phyloP scores from a whole-genome alignment of 2,797 vertebrate species.

The Pangasius krempfi region DNA sequence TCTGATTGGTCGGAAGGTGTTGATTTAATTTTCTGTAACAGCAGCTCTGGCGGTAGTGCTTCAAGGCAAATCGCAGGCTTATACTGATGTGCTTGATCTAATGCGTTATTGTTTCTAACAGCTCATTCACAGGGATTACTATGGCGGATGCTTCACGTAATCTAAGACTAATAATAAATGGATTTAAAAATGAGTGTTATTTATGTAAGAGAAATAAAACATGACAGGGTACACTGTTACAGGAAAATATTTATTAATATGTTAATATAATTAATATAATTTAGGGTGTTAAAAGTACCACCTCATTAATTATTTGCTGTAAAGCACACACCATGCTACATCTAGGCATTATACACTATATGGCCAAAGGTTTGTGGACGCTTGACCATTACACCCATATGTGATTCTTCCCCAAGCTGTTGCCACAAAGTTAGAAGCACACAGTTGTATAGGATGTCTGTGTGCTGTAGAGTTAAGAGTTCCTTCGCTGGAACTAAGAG shows the following conservation, averaged over 20 bases:
- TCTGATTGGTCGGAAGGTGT: too few relatives aligned
- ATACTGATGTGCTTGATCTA: neutral
- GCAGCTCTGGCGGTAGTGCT: too few relatives aligned
- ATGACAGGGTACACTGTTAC: neutral
- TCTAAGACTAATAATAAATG: too few relatives aligned
- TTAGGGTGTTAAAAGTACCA: neutral
- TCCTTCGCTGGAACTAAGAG: neutral
- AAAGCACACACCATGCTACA: neutral
- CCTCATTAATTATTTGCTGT: too few relatives aligned
- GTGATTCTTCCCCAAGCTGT: neutral
- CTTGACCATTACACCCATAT: neutral
- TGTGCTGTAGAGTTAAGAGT: too few relatives aligned
- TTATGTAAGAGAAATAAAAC: neutral
- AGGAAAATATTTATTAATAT: neutral
- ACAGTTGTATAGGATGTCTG: too few relatives aligned
- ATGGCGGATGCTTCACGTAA: neutral
- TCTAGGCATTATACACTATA: neutral
- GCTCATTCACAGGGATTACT: neutral
- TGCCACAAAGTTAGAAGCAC: too few relatives aligned
- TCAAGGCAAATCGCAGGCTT: neutral
- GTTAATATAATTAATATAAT: neutral
- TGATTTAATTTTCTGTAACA: too few relatives aligned
- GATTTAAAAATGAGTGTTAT: too few relatives aligned
- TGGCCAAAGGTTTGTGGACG: neutral
- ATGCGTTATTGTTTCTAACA: neutral